Base-by-base conservation (phyloP, 2,888 invertebrate genomes). In the Tachina lurida region DNA sequence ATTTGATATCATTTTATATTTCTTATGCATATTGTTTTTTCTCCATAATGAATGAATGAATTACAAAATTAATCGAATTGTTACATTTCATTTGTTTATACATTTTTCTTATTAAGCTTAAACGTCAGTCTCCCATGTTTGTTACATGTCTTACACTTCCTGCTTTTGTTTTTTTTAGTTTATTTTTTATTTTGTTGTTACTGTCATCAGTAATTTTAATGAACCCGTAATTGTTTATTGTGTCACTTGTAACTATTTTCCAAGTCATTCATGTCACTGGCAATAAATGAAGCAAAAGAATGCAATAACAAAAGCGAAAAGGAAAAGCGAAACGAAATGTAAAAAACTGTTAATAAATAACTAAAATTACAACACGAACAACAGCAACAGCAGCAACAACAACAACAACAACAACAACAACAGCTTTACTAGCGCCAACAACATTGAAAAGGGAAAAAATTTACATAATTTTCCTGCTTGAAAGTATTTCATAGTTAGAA, bases 401-500 rank as follows among this genome's bases (percentile, higher is more conserved):
- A n/a, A 83, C 41, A 80, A 75, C 52, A 41, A 60, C 58, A 78
- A 39, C 17, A 58, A 49, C 58, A 47, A n/a, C 10, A 49, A 22
- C 8, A 62, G 54, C n/a, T 47, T 47, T 31, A 31, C 5, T 31
- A 31, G 31, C 5, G 31, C 31, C 65, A 67, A 56, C 15, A 41
- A 22, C 12, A 74, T 52, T 3, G 15, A 5, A 22, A 19, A 54
- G 1, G 60, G 39, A 43, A 78, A 70, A 87, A 88, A 90, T 90
- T 91, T 90, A 88, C 91, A 90, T 91, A 91, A 91, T 91, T 91
- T 90, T 88, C 90, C 91, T 91, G 90, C 91, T 91, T 91, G 91
- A 89, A 90, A 90, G 88, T 89, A 89, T 87, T 84, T 22, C 70
- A 62, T 43, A 43, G 17, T 56, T 8, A 7, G n/a, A 15, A 58